phyloP scores from a whole-genome alignment of 2,888 invertebrate species.

The Pemphredon lugubris region DNA sequence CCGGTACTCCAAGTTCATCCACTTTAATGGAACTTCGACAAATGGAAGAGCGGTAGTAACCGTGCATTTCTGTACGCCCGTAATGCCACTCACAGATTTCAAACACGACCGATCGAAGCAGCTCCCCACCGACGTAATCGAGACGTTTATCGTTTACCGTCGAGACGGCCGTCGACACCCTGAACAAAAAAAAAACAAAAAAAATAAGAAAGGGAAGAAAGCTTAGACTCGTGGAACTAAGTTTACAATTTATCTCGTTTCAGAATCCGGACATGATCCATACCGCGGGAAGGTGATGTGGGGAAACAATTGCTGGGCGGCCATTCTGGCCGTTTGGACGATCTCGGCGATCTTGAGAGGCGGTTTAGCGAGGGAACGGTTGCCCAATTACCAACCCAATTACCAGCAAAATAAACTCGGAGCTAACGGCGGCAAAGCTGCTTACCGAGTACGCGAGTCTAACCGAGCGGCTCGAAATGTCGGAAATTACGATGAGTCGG shows the following conservation, averaged over 20 bases:
- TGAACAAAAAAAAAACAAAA: neutral
- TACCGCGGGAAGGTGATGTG: constrained; percentile 71
- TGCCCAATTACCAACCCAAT: constrained; percentile 36
- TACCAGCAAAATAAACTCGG: constrained; percentile 14
- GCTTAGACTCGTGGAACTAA: no score
- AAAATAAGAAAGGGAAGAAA: no score
- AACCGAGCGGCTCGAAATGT: neutral
- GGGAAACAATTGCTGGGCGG: constrained; percentile 70
- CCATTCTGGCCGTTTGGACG: constrained; percentile 74
- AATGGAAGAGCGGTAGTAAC: neutral
- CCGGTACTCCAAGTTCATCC: no score
- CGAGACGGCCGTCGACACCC: neutral
- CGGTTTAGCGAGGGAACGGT: constrained; percentile 42
- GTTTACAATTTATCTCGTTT: constrained; percentile 43
- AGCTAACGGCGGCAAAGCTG: constrained; percentile 16
- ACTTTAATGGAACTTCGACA: neutral
- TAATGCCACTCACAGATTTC: neutral
- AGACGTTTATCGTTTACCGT: neutral
- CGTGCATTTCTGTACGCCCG: neutral
- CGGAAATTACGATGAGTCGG: neutral
- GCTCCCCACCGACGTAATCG: neutral
- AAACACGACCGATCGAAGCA: neutral
- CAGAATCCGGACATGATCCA: constrained; percentile 70
- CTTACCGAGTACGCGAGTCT: constrained; percentile 1
- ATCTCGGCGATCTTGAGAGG: constrained; percentile 45